A percentile compares a stretch with the other conserved stretches of the same genome.
Conservation (phyloP, 2,888 invertebrate species). For the Trachelus troglodyta region DNA sequence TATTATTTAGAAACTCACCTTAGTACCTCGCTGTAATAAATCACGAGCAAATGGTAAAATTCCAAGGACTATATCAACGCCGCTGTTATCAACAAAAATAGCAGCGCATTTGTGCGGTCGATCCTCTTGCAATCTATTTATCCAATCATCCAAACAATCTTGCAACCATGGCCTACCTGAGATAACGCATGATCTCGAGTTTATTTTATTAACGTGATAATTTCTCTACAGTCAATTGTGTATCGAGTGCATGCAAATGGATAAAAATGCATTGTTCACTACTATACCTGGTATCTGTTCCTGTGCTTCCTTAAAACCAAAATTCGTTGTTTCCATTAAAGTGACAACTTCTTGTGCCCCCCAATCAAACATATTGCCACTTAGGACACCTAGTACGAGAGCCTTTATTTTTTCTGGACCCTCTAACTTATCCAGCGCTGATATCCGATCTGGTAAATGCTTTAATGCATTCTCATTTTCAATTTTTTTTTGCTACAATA, state of each 20-base stretch:
- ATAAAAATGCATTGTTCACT: neutral
- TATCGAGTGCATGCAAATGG: neutral
- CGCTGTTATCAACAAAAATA: constrained; percentile 97
- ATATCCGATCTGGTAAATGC: constrained; percentile 75
- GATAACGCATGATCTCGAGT: constrained; percentile 7
- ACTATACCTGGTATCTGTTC: constrained; percentile 78
- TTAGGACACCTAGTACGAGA: constrained; percentile 71
- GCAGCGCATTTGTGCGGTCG: constrained; percentile 87
- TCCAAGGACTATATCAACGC: constrained; percentile 93
- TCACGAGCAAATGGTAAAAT: constrained; percentile 92
- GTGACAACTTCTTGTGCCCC: constrained; percentile 91
- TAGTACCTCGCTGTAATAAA: constrained; percentile 82
- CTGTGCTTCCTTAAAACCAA: constrained; percentile 87
- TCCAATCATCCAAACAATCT: constrained; percentile 89
- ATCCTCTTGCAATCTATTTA: constrained; percentile 74
- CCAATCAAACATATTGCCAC: constrained; percentile 98
- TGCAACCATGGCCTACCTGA: constrained; percentile 88
- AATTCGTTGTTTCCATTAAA: constrained; percentile 80
- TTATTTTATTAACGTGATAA: neutral
- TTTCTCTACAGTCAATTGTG: neutral
- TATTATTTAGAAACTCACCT: constrained; percentile 68
- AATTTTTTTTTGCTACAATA: constrained; percentile 80
- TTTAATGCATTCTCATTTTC: constrained; percentile 87
- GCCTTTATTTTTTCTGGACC: constrained; percentile 63
- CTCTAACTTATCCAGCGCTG: constrained; percentile 76